Conservation (phyloP, 2,888 invertebrate species). For the Epirrhoe alternata region DNA sequence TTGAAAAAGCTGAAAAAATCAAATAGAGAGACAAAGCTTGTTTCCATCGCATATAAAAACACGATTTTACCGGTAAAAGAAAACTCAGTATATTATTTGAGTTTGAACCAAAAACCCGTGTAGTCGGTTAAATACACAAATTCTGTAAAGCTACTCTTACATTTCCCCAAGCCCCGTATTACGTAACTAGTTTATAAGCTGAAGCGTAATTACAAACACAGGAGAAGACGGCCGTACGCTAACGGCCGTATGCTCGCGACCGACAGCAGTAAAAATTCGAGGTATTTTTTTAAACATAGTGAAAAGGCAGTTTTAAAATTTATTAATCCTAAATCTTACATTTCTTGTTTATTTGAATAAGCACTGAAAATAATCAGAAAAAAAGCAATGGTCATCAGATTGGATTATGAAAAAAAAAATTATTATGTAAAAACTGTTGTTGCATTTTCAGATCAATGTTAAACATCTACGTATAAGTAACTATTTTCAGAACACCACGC, state of each 20-base stretch:
- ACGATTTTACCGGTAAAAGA: not conserved
- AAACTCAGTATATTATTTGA: constrained; percentile 5
- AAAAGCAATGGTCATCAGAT: too few relatives aligned
- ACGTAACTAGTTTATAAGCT: constrained; percentile 28
- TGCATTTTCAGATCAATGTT: too few relatives aligned
- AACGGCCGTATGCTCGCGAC: not conserved
- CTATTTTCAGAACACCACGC: constrained; percentile 3
- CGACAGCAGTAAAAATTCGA: too few relatives aligned
- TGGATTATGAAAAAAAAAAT: too few relatives aligned
- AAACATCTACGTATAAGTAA: not conserved
- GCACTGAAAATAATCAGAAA: too few relatives aligned
- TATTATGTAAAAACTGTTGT: too few relatives aligned
- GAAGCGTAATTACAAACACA: constrained; percentile 12
- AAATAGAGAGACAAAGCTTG: too few relatives aligned
- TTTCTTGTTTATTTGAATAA: too few relatives aligned
- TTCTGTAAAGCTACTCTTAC: constrained; percentile 47
- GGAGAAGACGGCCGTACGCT: not conserved
- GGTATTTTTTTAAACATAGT: too few relatives aligned
- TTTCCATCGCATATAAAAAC: not conserved
- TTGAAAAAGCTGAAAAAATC: too few relatives aligned
- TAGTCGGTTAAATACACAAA: constrained; percentile 48
- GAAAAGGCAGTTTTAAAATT: too few relatives aligned
- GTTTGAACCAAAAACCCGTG: constrained; percentile 21
- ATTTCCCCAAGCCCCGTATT: constrained; percentile 35
- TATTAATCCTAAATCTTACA: too few relatives aligned